A percentile compares a stretch with the other conserved stretches of the same genome.
phyloP scores from a whole-genome alignment of 1,140 invertebrate species.

The Chironomus striatipennis region DNA sequence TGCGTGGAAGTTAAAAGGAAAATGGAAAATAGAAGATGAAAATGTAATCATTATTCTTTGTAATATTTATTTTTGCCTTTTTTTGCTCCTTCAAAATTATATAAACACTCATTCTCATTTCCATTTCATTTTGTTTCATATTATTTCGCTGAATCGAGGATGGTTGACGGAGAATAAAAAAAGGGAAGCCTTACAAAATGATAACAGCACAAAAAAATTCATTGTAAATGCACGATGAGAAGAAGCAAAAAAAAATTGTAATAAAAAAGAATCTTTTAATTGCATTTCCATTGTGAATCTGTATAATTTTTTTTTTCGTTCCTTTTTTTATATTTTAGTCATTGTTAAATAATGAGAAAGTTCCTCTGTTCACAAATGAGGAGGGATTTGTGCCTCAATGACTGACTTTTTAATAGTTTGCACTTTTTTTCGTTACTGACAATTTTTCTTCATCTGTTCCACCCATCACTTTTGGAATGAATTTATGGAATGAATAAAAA shows the following conservation, averaged over 20 bases:
- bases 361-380: background rate
- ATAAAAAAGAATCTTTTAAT: slow-evolving; percentile 22
- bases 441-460: slow-evolving; percentile 8
- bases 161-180: background rate
- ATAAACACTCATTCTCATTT: background rate
- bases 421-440: background rate
- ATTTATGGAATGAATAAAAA: too few relatives aligned
- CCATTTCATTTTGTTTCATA: background rate
- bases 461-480: background rate
- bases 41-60: background rate
- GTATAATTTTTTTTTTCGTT: background rate
- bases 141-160: background rate
- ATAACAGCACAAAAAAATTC: slow-evolving; percentile 16
- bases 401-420: background rate
- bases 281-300: slow-evolving; percentile 18
- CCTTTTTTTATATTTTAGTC: background rate
- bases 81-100: background rate
- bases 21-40: background rate
- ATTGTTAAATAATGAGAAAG: slow-evolving; percentile 10
- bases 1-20: too few relatives aligned
- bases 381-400: background rate
- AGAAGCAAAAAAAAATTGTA: background rate
- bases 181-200: background rate
- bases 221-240: background rate
- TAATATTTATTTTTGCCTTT: background rate